Evolutionary conservation across 2,888 invertebrate species (phyloP).

Genomic region (Hydrotaea diabolus): DNA sequence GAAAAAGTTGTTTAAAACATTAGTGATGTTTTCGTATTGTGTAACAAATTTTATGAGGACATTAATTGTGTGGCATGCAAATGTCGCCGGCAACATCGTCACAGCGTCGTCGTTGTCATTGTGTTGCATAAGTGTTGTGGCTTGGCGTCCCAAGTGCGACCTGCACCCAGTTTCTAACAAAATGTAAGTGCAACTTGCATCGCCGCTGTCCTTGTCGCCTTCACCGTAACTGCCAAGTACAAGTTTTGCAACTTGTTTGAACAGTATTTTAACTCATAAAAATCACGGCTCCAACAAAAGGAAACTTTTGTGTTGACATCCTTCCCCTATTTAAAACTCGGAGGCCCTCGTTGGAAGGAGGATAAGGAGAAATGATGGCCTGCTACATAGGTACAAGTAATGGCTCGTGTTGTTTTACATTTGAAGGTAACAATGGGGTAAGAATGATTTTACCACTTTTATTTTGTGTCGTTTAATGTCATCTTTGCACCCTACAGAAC

Average conservation of each 20-base stretch:
- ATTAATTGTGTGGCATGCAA: slow-evolving; percentile 65
- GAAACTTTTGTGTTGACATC: slow-evolving; percentile 50
- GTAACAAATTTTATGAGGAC: slow-evolving; percentile 54
- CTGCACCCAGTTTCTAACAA: slow-evolving; percentile 4
- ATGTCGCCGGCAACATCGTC: slow-evolving; percentile 51
- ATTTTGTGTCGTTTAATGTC: slow-evolving; percentile 14
- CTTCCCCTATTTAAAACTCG: slow-evolving; percentile 21
- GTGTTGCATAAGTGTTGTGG: neutral
- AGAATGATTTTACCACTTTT: slow-evolving; percentile 17
- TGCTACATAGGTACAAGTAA: neutral
- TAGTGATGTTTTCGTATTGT: slow-evolving; percentile 29
- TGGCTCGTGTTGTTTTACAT: slow-evolving; percentile 4
- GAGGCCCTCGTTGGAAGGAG: neutral
- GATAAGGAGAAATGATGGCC: neutral
- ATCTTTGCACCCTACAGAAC: neutral
- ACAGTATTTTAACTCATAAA: slow-evolving; percentile 61
- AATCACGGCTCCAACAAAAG: slow-evolving; percentile 59
- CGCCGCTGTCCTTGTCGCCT: neutral
- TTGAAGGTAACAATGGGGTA: slow-evolving; percentile 19
- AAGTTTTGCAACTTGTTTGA: slow-evolving; percentile 42
- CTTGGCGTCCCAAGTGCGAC: neutral
- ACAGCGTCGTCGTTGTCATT: neutral
- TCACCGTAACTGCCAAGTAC: neutral
- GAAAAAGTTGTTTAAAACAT: slow-evolving; percentile 21
- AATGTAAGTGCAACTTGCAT: neutral